A percentile compares a stretch with the other conserved stretches of the same genome.
Evolutionary conservation across 2,113 vertebrate genomes (phyloP).

Genomic region (Mirza zaza): DNA sequence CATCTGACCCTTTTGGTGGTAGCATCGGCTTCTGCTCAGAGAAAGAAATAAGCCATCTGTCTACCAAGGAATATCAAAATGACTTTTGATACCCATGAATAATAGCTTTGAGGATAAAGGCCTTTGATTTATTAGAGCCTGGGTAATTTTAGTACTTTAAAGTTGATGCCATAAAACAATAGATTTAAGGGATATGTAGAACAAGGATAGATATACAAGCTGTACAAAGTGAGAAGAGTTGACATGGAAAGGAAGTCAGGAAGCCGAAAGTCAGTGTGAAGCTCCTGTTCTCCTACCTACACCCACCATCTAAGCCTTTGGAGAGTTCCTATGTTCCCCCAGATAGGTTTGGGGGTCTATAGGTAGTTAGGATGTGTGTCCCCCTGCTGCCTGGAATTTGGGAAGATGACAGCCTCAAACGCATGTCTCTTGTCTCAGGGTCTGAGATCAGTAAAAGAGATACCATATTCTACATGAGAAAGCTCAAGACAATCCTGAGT

Average conservation of each 20-base stretch:
- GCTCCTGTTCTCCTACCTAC: neutral
- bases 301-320: neutral
- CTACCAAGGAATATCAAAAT: neutral
- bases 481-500: neutral
- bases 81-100: neutral
- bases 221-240: neutral
- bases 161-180: neutral
- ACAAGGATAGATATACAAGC: neutral
- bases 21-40: neutral
- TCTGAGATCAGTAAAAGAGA: neutral
- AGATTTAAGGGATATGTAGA: neutral
- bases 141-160: neutral
- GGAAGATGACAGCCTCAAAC: slow-evolving; percentile 1
- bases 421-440: neutral
- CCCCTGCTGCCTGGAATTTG: neutral
- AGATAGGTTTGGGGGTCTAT: neutral
- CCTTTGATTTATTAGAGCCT: neutral
- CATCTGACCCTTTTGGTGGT: neutral
- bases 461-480: neutral
- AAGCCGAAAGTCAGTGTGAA: neutral
- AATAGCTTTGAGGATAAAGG: slow-evolving; percentile 2
- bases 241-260: neutral
- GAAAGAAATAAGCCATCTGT: neutral
- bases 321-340: neutral
- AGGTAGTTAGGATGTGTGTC: neutral